These are phyloP conservation scores for Pammene fasciana DNA, from an alignment of 2,888 invertebrate species.

Conservation along the genomic window DNA sequence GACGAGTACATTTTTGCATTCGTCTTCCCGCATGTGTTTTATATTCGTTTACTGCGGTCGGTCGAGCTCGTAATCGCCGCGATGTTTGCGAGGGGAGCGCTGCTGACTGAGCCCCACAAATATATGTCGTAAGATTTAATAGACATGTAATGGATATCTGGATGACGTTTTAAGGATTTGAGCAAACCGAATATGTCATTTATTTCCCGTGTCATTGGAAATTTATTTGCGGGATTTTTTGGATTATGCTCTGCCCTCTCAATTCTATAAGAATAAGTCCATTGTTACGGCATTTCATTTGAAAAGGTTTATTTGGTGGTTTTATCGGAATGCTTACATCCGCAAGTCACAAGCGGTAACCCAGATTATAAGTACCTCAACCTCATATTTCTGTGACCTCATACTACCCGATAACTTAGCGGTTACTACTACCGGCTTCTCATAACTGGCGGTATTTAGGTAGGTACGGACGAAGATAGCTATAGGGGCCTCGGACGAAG, in stretches of 20 bases:
- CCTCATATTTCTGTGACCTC: not conserved
- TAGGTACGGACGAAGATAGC: constrained; percentile 44
- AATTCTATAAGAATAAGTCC: constrained; percentile 48
- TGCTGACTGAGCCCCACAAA: constrained; percentile 81
- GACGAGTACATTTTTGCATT: constrained; percentile 79
- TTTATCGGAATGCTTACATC: constrained; percentile 23
- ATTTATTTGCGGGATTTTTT: constrained; percentile 80
- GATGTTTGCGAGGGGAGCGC: constrained; percentile 80
- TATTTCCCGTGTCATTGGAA: constrained; percentile 77
- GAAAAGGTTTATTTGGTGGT: constrained; percentile 23
- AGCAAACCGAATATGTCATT: constrained; percentile 83
- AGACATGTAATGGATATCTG: constrained; percentile 84
- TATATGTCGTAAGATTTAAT: constrained; percentile 84
- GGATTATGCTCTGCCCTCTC: constrained; percentile 71
- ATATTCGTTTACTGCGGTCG: constrained; percentile 83
- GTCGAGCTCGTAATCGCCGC: constrained; percentile 80
- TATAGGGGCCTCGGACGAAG: constrained; percentile 48
- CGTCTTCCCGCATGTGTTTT: constrained; percentile 83
- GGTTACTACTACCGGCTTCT: not conserved
- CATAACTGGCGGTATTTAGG: not conserved
- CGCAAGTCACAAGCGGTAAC: constrained; percentile 19
- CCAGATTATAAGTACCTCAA: constrained; percentile 6
- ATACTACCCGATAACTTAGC: not conserved
- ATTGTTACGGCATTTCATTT: constrained; percentile 38
- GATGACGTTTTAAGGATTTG: constrained; percentile 84